These are phyloP conservation scores for Rosalia funebris DNA, from an alignment of 2,888 invertebrate species.

Conservation along the genomic window DNA sequence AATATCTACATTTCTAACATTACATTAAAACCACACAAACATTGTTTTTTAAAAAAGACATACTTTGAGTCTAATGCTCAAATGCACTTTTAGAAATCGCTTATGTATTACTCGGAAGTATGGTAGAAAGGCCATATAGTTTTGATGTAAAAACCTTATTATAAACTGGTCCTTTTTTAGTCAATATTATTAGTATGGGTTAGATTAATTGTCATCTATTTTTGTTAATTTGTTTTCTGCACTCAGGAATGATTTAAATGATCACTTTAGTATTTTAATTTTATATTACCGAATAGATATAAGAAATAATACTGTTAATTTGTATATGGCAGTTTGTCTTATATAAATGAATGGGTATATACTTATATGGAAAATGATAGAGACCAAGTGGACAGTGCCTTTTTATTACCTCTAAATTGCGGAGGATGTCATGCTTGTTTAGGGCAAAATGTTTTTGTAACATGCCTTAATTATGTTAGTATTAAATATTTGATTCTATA, in stretches of 20 bases:
- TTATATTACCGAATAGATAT: constrained; percentile 39
- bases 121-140: not conserved
- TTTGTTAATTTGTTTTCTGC: constrained; percentile 46
- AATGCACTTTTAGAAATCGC: too few relatives aligned
- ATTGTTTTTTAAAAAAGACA: too few relatives aligned
- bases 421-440: constrained; percentile 51
- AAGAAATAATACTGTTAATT: constrained; percentile 37
- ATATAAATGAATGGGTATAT: constrained; percentile 40
- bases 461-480: constrained; percentile 55
- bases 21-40: too few relatives aligned
- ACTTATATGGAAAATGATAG: constrained; percentile 40
- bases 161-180: constrained; percentile 35
- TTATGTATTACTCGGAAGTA: too few relatives aligned
- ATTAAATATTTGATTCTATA: constrained; percentile 54
- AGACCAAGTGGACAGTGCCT: constrained; percentile 57
- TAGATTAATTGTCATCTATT: constrained; percentile 32
- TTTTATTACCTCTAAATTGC: constrained; percentile 39
- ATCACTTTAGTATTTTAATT: constrained; percentile 50
- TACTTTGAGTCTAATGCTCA: too few relatives aligned
- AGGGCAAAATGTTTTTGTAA: constrained; percentile 42
- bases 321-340: constrained; percentile 42
- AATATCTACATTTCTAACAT: too few relatives aligned
- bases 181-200: constrained; percentile 35
- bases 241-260: constrained; percentile 50
- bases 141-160: constrained; percentile 2